Conservation (phyloP, 2,113 vertebrate species). For the Sphaerodactylus townsendi region DNA sequence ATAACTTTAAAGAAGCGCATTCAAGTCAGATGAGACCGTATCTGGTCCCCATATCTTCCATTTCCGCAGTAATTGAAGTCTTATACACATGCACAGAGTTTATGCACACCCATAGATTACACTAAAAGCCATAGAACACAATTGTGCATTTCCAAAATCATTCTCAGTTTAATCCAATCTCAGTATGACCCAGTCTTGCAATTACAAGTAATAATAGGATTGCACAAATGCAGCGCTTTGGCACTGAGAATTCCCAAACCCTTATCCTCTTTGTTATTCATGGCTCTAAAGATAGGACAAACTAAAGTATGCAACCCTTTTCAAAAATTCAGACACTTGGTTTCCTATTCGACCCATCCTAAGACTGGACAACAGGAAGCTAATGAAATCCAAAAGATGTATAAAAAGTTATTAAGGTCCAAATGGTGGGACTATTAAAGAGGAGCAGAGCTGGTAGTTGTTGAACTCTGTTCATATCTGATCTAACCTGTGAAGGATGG, state of each 20-base stretch:
- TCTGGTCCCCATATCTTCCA: conserved; percentile 45
- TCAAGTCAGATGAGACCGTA: conserved; percentile 44
- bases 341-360: neutral
- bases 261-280: neutral
- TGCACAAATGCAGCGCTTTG: neutral
- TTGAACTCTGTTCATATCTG: neutral
- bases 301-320: neutral
- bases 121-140: conserved; percentile 7
- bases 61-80: conserved; percentile 56
- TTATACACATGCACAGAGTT: conserved; percentile 16
- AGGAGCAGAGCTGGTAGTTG: neutral
- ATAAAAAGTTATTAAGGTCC: neutral
- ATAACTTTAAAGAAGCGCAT: conserved; percentile 57
- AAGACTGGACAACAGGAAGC: neutral
- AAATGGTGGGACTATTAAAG: neutral
- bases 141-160: conserved; percentile 18
- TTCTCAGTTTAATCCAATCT: conserved; percentile 39
- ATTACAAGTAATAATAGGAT: neutral
- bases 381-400: neutral
- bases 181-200: conserved; percentile 8
- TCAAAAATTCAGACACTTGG: neutral
- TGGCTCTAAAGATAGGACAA: neutral
- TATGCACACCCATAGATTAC: conserved; percentile 30
- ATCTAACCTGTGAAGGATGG: no score
- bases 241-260: neutral